These are phyloP conservation scores for Labroides dimidiatus DNA, from an alignment of 2,797 vertebrate genomes.

Conservation along the genomic window DNA sequence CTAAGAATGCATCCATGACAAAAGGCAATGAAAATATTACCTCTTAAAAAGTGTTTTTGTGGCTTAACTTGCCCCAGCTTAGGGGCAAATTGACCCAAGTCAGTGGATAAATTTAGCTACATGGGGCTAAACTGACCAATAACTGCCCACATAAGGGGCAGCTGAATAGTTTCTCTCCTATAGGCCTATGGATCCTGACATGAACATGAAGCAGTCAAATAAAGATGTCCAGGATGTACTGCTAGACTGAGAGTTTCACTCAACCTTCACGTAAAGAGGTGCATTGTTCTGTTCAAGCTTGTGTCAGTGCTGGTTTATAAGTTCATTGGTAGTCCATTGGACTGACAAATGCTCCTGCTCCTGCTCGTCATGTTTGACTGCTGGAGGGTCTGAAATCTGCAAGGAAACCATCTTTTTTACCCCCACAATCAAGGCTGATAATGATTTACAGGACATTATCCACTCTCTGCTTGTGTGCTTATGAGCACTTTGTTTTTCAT, in stretches of 20 bases:
- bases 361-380: slow-evolving; percentile 26
- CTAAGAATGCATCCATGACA: no score
- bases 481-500: background rate
- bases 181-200: slow-evolving; percentile 32
- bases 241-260: slow-evolving; percentile 6
- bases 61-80: no score
- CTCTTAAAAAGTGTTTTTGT: no score
- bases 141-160: slow-evolving; percentile 22
- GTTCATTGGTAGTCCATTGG: background rate
- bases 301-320: background rate
- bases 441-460: background rate
- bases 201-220: slow-evolving; percentile 9
- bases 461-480: background rate
- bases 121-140: no score
- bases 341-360: no score
- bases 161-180: slow-evolving; percentile 27
- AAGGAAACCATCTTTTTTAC: background rate
- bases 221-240: background rate
- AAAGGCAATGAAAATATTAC: no score
- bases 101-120: no score
- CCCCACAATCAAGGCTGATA: background rate
- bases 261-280: background rate
- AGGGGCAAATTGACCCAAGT: no score
- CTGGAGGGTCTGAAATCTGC: background rate
- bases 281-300: background rate